These are phyloP conservation scores for Microctenopoma lineatum DNA, from an alignment of 2,797 vertebrate genomes.

Conservation along the genomic window DNA sequence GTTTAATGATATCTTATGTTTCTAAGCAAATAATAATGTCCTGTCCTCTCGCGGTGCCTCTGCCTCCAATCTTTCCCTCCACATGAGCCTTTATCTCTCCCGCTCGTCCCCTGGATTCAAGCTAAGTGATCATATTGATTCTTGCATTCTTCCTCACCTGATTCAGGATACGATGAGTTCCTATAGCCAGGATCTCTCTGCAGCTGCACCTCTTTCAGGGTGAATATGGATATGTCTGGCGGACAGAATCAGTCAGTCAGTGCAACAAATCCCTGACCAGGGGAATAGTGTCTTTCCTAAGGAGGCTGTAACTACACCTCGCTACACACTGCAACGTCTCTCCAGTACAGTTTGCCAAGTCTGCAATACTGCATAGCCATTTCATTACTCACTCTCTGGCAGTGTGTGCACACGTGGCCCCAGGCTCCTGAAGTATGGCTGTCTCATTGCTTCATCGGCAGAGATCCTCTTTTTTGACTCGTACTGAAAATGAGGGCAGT, in stretches of 20 bases:
- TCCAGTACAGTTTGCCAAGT: constrained; percentile 59
- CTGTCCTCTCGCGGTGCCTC: neutral
- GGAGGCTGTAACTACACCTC: constrained; percentile 44
- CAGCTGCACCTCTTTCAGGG: constrained; percentile 95
- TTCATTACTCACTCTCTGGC: constrained; percentile 84
- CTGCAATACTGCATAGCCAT: constrained; percentile 57
- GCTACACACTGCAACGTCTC: constrained; percentile 46
- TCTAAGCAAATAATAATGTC: no score
- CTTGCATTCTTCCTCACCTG: constrained; percentile 81
- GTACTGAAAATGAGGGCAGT: constrained; percentile 80
- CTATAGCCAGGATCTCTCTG: constrained; percentile 96
- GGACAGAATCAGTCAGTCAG: constrained; percentile 45
- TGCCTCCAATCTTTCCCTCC: neutral
- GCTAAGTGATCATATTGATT: neutral
- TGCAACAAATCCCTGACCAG: constrained; percentile 34
- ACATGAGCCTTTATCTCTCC: neutral
- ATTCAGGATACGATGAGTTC: constrained; percentile 93
- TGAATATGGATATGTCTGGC: constrained; percentile 86
- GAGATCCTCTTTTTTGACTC: constrained; percentile 92
- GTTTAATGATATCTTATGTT: no score
- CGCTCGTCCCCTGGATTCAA: no score
- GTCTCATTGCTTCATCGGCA: constrained; percentile 83
- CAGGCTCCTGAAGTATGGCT: constrained; percentile 83
- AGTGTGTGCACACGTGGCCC: constrained; percentile 79
- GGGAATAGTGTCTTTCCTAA: constrained; percentile 49